A percentile compares a stretch with the other conserved stretches of the same genome.
Conservation (phyloP, 1,140 invertebrate species). For the Leguminivora glycinivorella region DNA sequence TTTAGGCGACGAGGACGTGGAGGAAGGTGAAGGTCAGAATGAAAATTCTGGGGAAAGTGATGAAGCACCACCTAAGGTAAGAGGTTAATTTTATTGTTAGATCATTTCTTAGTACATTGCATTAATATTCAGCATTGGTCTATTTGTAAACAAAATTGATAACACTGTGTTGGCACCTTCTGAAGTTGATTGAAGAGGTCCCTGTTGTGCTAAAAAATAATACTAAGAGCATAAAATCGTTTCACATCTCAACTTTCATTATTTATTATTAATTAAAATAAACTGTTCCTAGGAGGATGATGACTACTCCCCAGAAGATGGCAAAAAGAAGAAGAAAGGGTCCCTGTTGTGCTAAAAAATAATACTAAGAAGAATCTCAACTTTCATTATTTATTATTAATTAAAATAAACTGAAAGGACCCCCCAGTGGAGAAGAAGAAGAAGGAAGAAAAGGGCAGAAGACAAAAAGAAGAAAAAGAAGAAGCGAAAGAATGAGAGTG, state of each 20-base stretch:
- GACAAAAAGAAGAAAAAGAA: slow-evolving; percentile 98
- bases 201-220: neutral
- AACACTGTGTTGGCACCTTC: neutral
- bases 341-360: neutral
- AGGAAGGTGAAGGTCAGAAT: slow-evolving; percentile 81
- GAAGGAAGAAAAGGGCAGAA: slow-evolving; percentile 95
- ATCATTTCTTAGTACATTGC: slow-evolving; percentile 31
- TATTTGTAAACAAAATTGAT: slow-evolving; percentile 21
- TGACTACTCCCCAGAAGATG: slow-evolving; percentile 91
- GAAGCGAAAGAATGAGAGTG: slow-evolving; percentile 94
- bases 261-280: neutral
- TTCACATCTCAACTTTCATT: neutral
- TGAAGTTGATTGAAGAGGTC: neutral
- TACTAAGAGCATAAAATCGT: neutral
- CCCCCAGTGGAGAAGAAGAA: slow-evolving; percentile 90
- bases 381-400: neutral
- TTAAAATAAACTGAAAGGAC: slow-evolving; percentile 81
- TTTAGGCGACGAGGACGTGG: slow-evolving; percentile 85
- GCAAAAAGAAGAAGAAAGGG: slow-evolving; percentile 91
- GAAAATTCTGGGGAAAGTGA: slow-evolving; percentile 88
- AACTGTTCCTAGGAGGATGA: slow-evolving; percentile 85
- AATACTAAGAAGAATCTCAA: neutral
- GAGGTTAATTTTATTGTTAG: slow-evolving; percentile 5
- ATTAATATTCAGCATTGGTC: neutral
- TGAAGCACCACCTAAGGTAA: slow-evolving; percentile 81